Evolutionary conservation across 1,140 invertebrate genomes (phyloP).

Genomic region (Listronotus bonariensis): DNA sequence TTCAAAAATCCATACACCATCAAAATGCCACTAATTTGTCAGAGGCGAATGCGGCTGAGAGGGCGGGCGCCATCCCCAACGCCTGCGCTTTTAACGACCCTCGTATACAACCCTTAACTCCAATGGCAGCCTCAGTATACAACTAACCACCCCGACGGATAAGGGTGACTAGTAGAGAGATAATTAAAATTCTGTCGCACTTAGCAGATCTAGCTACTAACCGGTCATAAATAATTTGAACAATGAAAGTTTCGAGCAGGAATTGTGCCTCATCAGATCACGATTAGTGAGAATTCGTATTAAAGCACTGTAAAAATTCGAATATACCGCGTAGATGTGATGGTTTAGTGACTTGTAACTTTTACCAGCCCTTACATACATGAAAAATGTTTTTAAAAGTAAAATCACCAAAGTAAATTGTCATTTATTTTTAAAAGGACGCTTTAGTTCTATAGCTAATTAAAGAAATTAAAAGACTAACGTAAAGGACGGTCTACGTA

Average conservation of each 20-base stretch:
- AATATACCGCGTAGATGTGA: too few species aligned
- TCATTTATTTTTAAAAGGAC: neutral
- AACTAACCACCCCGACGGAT: slow-evolving; percentile 15
- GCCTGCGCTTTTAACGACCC: slow-evolving; percentile 34
- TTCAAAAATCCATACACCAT: slow-evolving; percentile 56
- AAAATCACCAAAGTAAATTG: too few species aligned
- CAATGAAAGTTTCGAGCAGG: too few species aligned
- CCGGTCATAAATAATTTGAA: too few species aligned
- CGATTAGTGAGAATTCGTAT: too few species aligned
- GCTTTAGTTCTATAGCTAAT: slow-evolving; percentile 1
- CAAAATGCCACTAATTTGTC: slow-evolving; percentile 56
- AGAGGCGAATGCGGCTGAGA: slow-evolving; percentile 51
- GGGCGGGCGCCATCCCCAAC: slow-evolving; percentile 47
- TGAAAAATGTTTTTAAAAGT: slow-evolving; percentile 3
- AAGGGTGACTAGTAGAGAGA: slow-evolving; percentile 1
- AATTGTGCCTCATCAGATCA: too few species aligned
- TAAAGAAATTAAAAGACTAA: too few species aligned
- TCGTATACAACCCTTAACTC: slow-evolving; percentile 40
- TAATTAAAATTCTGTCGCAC: too few species aligned
- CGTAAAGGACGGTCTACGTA: too few species aligned
- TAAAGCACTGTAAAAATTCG: too few species aligned
- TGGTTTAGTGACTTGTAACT: neutral
- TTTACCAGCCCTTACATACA: neutral
- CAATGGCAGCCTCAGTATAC: slow-evolving; percentile 48
- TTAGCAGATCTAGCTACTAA: too few species aligned